These are phyloP conservation scores for Boulengeromyrus knoepffleri DNA, from an alignment of 2,113 vertebrate species.

Conservation along the genomic window DNA sequence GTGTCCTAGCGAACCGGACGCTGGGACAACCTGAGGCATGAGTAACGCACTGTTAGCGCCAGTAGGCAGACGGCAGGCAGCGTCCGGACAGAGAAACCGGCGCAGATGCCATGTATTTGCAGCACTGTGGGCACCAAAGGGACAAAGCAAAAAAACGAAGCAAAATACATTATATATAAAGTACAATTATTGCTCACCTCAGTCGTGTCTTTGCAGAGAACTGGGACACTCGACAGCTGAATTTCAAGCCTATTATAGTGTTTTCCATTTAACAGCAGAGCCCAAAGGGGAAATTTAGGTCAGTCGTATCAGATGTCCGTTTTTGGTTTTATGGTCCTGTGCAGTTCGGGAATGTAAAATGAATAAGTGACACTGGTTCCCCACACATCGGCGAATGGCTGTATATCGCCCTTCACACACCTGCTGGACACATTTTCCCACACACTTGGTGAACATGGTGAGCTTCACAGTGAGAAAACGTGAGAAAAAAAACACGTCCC, in stretches of 20 bases:
- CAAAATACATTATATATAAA: background rate
- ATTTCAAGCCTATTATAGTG: background rate
- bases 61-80: background rate
- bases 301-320: background rate
- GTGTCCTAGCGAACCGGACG: background rate
- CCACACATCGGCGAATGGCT: background rate
- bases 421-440: background rate
- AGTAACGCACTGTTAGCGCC: background rate
- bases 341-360: background rate
- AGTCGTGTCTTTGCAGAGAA: background rate
- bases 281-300: background rate
- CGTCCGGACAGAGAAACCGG: background rate
- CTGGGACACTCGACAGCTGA: background rate
- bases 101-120: background rate
- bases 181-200: background rate
- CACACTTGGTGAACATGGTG: background rate
- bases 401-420: background rate
- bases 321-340: background rate
- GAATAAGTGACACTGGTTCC: background rate
- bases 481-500: background rate
- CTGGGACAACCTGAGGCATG: background rate
- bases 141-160: background rate
- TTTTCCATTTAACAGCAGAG: background rate
- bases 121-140: background rate
- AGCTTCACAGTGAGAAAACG: background rate